These are phyloP conservation scores for Ceratosolen solmsi DNA, from an alignment of 1,140 invertebrate species.

Conservation along the genomic window DNA sequence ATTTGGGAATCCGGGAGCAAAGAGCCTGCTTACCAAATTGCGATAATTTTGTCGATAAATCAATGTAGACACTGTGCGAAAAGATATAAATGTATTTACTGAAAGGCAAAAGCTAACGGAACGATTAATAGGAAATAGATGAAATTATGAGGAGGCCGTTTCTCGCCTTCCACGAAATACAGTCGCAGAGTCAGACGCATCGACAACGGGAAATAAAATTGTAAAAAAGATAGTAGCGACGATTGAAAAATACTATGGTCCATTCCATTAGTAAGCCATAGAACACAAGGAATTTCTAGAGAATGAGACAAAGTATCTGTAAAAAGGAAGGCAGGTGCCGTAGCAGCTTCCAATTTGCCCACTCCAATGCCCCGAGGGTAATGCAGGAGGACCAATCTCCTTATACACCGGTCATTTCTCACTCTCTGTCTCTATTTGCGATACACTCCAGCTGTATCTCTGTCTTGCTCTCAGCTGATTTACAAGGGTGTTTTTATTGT, in stretches of 20 bases:
- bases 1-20: too few species aligned
- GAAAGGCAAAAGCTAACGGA: background rate
- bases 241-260: background rate
- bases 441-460: background rate
- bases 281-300: background rate
- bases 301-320: slow-evolving; percentile 10
- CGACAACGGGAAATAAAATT: background rate
- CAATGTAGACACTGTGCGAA: too few species aligned
- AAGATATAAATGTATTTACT: background rate
- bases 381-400: slow-evolving; percentile 64
- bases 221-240: background rate
- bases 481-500: slow-evolving; percentile 70
- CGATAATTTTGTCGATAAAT: too few species aligned
- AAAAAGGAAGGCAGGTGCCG: slow-evolving; percentile 16
- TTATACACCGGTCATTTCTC: slow-evolving; percentile 49
- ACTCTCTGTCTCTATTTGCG: slow-evolving; percentile 15
- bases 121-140: background rate
- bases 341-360: slow-evolving; percentile 56
- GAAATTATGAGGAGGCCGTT: background rate
- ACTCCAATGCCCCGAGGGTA: slow-evolving; percentile 53
- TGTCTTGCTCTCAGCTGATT: slow-evolving; percentile 56
- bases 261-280: background rate
- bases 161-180: background rate
- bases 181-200: background rate
- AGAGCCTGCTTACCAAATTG: too few species aligned